A percentile compares a stretch with the other conserved stretches of the same genome.
phyloP scores from a whole-genome alignment of 1,140 invertebrate species.

The Grapholita molesta region DNA sequence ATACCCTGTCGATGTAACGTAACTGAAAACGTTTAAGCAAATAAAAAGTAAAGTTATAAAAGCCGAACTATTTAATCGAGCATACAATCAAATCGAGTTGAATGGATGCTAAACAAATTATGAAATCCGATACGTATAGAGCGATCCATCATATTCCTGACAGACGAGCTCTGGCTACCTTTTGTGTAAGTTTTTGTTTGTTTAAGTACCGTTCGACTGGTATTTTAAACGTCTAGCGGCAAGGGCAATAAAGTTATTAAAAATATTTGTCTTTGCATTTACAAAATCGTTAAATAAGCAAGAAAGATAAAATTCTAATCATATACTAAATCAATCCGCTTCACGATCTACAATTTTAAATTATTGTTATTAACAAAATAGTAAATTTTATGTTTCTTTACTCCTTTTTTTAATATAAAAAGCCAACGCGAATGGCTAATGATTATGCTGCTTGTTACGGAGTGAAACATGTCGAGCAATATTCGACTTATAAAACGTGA shows the following conservation, averaged over 20 bases:
- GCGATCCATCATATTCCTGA: constrained; percentile 66
- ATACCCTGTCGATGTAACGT: not conserved
- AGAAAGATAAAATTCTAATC: no score
- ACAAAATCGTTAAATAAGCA: no score
- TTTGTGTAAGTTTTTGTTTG: constrained; percentile 30
- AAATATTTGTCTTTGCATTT: not conserved
- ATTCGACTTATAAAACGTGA: no score
- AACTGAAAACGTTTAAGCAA: constrained; percentile 12
- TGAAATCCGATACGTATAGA: constrained; percentile 56
- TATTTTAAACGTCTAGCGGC: constrained; percentile 7
- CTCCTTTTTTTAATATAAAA: no score
- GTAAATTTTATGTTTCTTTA: no score
- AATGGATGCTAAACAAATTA: constrained; percentile 59
- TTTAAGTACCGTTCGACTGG: constrained; percentile 3
- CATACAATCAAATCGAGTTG: constrained; percentile 45
- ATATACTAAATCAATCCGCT: no score
- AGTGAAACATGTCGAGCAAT: no score
- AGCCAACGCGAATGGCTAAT: no score
- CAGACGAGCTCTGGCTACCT: constrained; percentile 41
- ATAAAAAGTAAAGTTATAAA: constrained; percentile 30
- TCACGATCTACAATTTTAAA: no score
- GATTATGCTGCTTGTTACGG: no score
- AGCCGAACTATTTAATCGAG: constrained; percentile 60
- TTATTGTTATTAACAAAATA: no score
- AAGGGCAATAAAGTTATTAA: not conserved